Conservation (phyloP, 2,113 vertebrate genomes). For the Baryphthengus martii region DNA sequence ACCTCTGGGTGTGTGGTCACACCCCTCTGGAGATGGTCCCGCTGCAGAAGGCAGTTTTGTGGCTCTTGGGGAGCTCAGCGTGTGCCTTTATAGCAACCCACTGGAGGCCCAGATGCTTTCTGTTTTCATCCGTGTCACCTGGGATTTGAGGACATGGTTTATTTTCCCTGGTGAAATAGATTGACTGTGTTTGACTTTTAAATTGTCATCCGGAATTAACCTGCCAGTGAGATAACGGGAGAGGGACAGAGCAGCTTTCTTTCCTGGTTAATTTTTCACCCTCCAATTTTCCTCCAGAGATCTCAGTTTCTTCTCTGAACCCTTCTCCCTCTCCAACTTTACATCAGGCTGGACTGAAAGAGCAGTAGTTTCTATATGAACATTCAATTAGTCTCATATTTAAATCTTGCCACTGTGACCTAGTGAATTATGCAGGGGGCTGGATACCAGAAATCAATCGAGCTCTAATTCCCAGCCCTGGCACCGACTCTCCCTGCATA, state of each 20-base stretch:
- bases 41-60: not conserved
- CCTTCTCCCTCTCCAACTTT: not conserved
- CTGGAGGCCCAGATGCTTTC: not conserved
- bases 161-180: not conserved
- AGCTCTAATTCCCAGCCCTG: slow-evolving; percentile 44
- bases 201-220: slow-evolving; percentile 25
- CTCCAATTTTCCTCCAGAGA: not conserved
- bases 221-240: not conserved
- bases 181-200: not conserved
- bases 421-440: slow-evolving; percentile 42
- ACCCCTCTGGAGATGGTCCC: not conserved
- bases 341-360: not conserved
- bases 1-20: accelerated
- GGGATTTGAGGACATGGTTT: not conserved
- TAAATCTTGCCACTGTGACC: slow-evolving; percentile 39
- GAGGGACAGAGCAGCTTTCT: not conserved
- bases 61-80: not conserved
- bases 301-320: not conserved
- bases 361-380: slow-evolving; percentile 2
- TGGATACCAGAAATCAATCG: slow-evolving; percentile 35
- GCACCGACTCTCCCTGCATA: not conserved
- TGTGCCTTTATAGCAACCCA: not conserved
- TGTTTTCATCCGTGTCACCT: accelerated
- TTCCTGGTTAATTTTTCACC: not conserved
- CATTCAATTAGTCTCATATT: slow-evolving; percentile 36